These are phyloP conservation scores for Albula goreensis DNA, from an alignment of 2,113 vertebrate species.

Conservation along the genomic window DNA sequence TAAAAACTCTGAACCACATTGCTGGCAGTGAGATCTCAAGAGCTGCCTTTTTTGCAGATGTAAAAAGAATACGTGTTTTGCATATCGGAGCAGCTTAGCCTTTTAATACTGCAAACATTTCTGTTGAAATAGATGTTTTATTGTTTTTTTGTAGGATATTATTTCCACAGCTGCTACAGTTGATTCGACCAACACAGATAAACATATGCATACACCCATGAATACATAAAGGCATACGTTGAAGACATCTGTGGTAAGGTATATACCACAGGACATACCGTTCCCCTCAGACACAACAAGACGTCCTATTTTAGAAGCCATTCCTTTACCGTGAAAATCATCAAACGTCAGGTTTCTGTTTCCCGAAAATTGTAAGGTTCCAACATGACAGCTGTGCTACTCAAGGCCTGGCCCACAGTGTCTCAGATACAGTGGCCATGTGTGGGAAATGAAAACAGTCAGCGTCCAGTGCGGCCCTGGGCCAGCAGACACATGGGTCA, in stretches of 20 bases:
- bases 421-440: constrained; percentile 22
- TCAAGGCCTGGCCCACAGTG: not conserved
- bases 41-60: no score
- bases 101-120: no score
- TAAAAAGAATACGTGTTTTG: no score
- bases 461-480: constrained; percentile 13
- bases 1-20: no score
- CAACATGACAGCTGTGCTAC: constrained; percentile 22
- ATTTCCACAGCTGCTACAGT: not conserved
- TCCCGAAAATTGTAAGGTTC: not conserved
- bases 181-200: not conserved
- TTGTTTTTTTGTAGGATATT: not conserved
- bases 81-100: no score
- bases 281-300: not conserved
- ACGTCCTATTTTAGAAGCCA: not conserved
- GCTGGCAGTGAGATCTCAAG: no score
- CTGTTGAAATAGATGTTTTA: no score
- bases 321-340: constrained; percentile 16
- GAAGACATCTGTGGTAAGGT: not conserved
- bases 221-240: not conserved
- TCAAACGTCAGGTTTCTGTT: constrained; percentile 8
- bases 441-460: constrained; percentile 24
- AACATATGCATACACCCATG: not conserved
- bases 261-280: not conserved
- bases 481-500: constrained; percentile 46